These are phyloP conservation scores for Synchiropus splendidus DNA, from an alignment of 2,113 vertebrate species.

Conservation along the genomic window DNA sequence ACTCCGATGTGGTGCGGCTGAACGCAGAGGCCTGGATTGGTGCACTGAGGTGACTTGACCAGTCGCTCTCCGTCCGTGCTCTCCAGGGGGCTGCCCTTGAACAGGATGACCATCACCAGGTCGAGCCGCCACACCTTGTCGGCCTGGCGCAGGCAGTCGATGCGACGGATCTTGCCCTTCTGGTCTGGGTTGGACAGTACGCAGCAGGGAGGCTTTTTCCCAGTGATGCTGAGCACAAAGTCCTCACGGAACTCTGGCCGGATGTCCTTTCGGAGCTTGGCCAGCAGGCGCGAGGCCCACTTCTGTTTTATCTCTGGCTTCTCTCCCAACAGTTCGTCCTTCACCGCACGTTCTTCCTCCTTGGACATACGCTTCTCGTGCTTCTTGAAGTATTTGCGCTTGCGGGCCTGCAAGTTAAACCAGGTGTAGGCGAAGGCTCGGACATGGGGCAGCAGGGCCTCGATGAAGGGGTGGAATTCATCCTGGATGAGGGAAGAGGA, in stretches of 20 bases:
- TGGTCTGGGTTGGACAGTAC: slow-evolving; percentile 97
- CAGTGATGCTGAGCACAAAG: slow-evolving; percentile 95
- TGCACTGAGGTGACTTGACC: slow-evolving; percentile 94
- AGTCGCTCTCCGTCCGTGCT: slow-evolving; percentile 95
- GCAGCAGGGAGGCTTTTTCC: slow-evolving; percentile 93
- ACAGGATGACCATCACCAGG: slow-evolving; percentile 99
- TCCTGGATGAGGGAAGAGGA: slow-evolving; percentile 71
- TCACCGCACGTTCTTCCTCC: slow-evolving; percentile 93
- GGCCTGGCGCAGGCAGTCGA: slow-evolving; percentile 94
- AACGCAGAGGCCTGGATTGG: slow-evolving; percentile 93
- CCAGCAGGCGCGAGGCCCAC: slow-evolving; percentile 95
- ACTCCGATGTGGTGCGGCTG: slow-evolving; percentile 98
- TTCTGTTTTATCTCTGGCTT: slow-evolving; percentile 98
- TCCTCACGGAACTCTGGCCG: slow-evolving; percentile 96
- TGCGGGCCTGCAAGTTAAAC: slow-evolving; percentile 98
- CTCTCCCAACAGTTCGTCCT: slow-evolving; percentile 91
- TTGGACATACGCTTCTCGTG: slow-evolving; percentile 97
- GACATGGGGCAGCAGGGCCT: slow-evolving; percentile 95
- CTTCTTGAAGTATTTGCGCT: slow-evolving; percentile 98
- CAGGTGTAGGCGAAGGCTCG: slow-evolving; percentile 96
- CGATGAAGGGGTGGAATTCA: slow-evolving; percentile 98
- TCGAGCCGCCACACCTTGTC: slow-evolving; percentile 99
- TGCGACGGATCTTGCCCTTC: slow-evolving; percentile 98
- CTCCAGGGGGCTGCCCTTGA: slow-evolving; percentile 97
- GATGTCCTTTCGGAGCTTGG: slow-evolving; percentile 97